Percentiles rank a stretch among this genome's conserved stretches.
Conservation (phyloP, 2,888 invertebrate species). For the Aspidiotus rigidus region DNA sequence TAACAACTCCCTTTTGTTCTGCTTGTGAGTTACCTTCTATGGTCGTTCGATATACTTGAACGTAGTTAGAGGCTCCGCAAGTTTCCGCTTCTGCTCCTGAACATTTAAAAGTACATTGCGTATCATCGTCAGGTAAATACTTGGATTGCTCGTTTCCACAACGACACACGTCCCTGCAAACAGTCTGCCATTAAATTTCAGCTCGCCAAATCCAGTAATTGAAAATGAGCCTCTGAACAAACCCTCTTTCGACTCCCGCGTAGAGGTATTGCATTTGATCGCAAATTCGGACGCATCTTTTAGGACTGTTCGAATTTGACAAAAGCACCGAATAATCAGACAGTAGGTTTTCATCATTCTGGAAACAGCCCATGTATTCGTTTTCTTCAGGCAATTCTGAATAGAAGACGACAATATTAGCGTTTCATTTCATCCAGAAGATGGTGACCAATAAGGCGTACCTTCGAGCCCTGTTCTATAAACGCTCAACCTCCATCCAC, state of each 20-base stretch:
- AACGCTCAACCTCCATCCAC: constrained; percentile 37
- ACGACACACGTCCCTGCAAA: constrained; percentile 32
- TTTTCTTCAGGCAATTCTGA: not conserved
- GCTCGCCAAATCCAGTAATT: too few species aligned
- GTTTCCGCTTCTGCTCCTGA: constrained; percentile 19
- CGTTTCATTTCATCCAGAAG: too few species aligned
- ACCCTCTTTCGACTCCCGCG: constrained; percentile 32
- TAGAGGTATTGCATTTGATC: constrained; percentile 30
- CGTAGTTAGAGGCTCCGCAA: constrained; percentile 32
- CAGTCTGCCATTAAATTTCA: not conserved
- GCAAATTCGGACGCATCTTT: constrained; percentile 29
- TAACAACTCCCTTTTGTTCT: too few species aligned
- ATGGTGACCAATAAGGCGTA: not conserved
- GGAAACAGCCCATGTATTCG: constrained; percentile 33
- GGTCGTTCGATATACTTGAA: constrained; percentile 28
- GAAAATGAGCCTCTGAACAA: not conserved
- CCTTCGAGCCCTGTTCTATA: constrained; percentile 37
- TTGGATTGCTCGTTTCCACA: constrained; percentile 26
- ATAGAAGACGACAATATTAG: not conserved
- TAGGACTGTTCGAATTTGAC: constrained; percentile 26
- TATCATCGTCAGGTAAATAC: not conserved
- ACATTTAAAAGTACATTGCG: constrained; percentile 28
- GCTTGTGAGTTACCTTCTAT: constrained; percentile 9
- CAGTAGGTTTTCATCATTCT: constrained; percentile 20
- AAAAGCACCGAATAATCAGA: constrained; percentile 23